phyloP scores from a whole-genome alignment of 2,113 vertebrate genomes.

The Eublepharis macularius region DNA sequence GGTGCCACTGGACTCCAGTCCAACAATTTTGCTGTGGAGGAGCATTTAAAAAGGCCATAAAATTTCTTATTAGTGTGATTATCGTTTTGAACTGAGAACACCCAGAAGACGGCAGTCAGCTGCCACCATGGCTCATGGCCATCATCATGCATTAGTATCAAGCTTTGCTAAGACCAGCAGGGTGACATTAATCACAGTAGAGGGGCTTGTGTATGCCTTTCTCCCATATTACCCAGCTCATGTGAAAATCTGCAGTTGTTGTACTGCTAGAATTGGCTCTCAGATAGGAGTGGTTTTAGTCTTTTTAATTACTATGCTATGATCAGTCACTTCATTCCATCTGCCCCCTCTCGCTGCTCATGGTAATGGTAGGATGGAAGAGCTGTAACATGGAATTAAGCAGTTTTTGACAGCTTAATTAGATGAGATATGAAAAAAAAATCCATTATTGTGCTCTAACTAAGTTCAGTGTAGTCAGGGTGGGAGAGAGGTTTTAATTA shows the following conservation, averaged over 20 bases:
- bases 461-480: no score
- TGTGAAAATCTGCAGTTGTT: neutral
- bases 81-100: conserved; percentile 29
- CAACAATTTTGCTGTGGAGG: neutral
- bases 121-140: neutral
- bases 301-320: neutral
- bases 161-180: conserved; percentile 24
- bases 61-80: conserved; percentile 46
- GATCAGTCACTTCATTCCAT: neutral
- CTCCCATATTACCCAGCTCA: neutral
- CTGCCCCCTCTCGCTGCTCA: neutral
- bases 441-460: no score
- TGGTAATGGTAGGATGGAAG: neutral
- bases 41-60: neutral
- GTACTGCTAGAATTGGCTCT: neutral
- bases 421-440: no score
- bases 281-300: neutral
- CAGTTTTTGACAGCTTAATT: neutral
- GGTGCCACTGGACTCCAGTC: no score
- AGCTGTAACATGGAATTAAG: neutral
- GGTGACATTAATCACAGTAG: conserved; percentile 21
- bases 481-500: no score
- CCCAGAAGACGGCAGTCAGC: conserved; percentile 24
- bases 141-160: conserved; percentile 16
- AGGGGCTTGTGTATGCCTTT: neutral